Base-by-base conservation (phyloP, 2,888 invertebrate genomes). In the Entomobrya proxima region DNA sequence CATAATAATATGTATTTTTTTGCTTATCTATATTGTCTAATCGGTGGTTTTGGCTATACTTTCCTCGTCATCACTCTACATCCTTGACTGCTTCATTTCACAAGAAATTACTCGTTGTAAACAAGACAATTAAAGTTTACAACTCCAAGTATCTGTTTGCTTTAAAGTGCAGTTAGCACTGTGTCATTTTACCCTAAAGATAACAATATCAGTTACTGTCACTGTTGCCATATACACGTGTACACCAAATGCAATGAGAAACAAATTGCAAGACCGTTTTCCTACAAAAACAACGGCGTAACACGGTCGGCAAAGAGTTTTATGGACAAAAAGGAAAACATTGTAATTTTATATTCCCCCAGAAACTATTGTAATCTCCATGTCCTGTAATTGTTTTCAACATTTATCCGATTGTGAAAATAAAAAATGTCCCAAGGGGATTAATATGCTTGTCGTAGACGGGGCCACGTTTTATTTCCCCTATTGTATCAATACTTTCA, bases 401-500 rank as follows among this genome's bases (percentile, higher is more conserved):
- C 58, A 58, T 58, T 67, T 30, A 37, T 37, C 13, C 58, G 11
- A 37, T 35, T 52, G 7, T 37, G 37, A n/a, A n/a, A n/a, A n/a
- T 21, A 37, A 37, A 18, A 67, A 21, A 2, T 35, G 32, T 64
- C 21, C 18, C 35, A 35, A n/a, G n/a, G n/a, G n/a, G n/a, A n/a
- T n/a, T n/a, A n/a, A n/a, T n/a, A n/a, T n/a, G n/a, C n/a, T n/a
- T n/a, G n/a, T n/a, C n/a, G n/a, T n/a, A n/a, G n/a, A n/a, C n/a
- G n/a, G n/a, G n/a, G n/a, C n/a, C n/a, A n/a, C n/a, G n/a, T n/a
- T n/a, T n/a, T n/a, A n/a, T n/a, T n/a, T n/a, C 30, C 11, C 3
- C 0, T 67, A 37, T 35, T 64, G 37, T 18, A 35, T 35, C 64
- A 7, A 35, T 64, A 64, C 64, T 67, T 67, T 67, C 64, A n/a